Evolutionary conservation across 2,888 invertebrate genomes (phyloP).

Genomic region (Diplolepis rosae): DNA sequence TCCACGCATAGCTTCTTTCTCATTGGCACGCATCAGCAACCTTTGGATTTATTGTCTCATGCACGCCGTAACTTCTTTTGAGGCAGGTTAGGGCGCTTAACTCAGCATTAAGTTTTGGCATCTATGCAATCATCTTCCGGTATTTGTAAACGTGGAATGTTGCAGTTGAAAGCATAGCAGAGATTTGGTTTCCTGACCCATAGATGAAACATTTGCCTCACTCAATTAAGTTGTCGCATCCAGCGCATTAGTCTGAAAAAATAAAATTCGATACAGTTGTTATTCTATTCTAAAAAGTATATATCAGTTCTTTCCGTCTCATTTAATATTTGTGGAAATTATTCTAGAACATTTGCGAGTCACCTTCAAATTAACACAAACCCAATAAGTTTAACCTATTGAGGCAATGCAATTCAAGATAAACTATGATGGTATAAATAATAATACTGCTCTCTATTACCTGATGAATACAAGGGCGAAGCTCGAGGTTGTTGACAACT

Average conservation of each 20-base stretch:
- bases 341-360: slow-evolving; percentile 26
- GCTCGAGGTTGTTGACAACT: slow-evolving; percentile 1
- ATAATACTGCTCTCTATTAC: no score
- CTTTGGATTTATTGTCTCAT: slow-evolving; percentile 59
- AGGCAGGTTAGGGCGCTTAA: slow-evolving; percentile 63
- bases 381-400: slow-evolving; percentile 6
- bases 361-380: slow-evolving; percentile 9
- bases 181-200: no score
- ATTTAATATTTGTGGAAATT: slow-evolving; percentile 23
- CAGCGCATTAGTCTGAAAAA: neutral
- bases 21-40: slow-evolving; percentile 31
- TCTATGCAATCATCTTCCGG: neutral
- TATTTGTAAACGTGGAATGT: neutral
- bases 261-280: neutral
- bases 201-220: neutral
- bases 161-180: neutral
- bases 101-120: slow-evolving; percentile 55
- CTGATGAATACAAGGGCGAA: slow-evolving; percentile 5
- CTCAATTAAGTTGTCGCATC: neutral
- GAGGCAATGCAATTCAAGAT: slow-evolving; percentile 7
- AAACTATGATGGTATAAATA: no score
- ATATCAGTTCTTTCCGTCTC: no score
- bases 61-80: slow-evolving; percentile 59
- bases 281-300: no score
- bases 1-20: neutral